A percentile compares a stretch with the other conserved stretches of the same genome.
These are phyloP conservation scores for Mastomys coucha DNA, from an alignment of 2,113 vertebrate genomes.

Conservation along the genomic window DNA sequence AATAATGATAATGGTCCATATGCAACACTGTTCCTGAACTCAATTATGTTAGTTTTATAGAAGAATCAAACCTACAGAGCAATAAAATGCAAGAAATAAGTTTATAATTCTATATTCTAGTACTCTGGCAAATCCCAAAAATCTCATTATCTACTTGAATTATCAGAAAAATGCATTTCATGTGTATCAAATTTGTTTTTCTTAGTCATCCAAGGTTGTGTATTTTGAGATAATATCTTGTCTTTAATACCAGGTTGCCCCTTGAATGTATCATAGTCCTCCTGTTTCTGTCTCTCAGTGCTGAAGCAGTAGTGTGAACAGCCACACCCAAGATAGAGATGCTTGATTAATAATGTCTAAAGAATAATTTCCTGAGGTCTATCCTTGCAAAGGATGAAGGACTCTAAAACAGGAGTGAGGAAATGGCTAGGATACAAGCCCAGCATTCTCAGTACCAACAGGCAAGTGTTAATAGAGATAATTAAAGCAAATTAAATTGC, in stretches of 20 bases:
- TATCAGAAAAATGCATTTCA: neutral
- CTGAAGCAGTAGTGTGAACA: too few species aligned
- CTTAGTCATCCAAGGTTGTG: neutral
- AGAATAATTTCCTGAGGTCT: neutral
- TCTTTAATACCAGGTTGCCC: neutral
- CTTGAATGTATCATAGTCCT: neutral
- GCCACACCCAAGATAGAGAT: too few species aligned
- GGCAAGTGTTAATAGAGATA: neutral
- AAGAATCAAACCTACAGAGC: neutral
- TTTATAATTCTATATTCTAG: neutral
- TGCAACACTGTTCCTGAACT: neutral
- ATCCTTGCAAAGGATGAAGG: neutral
- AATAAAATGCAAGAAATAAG: neutral
- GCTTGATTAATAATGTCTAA: neutral
- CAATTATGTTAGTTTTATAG: neutral
- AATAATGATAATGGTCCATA: neutral
- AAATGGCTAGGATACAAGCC: neutral
- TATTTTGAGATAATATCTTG: neutral
- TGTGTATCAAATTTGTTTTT: neutral
- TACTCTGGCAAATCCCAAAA: neutral
- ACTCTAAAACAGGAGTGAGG: neutral
- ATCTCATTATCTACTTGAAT: neutral
- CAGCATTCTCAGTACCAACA: neutral
- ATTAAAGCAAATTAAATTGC: neutral
- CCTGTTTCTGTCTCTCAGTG: too few species aligned